phyloP scores from a whole-genome alignment of 1,140 invertebrate species.

The Ceratoteleas bidentatus region DNA sequence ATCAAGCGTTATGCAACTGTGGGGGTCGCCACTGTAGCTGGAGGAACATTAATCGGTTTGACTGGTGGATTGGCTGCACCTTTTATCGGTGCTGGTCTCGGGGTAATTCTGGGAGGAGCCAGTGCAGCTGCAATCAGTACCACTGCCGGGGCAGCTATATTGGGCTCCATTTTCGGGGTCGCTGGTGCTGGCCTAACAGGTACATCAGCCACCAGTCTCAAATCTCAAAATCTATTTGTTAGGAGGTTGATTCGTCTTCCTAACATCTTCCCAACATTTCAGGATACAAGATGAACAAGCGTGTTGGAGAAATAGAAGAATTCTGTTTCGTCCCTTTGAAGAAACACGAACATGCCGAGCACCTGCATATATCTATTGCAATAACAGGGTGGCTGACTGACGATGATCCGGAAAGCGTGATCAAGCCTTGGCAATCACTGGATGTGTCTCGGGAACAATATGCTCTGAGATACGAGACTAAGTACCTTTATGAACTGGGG shows the following conservation, averaged over 20 bases:
- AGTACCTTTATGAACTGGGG: conserved; percentile 86
- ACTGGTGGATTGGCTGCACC: conserved; percentile 87
- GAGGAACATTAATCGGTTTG: conserved; percentile 85
- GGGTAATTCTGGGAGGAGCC: conserved; percentile 82
- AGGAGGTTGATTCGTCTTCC: too few relatives aligned
- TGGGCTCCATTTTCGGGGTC: conserved; percentile 86
- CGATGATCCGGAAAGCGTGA: conserved; percentile 79
- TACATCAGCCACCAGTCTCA: conserved; percentile 47
- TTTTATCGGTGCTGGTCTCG: conserved; percentile 85
- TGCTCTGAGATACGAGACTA: conserved; percentile 86
- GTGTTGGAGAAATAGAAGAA: conserved; percentile 87
- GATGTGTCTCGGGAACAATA: conserved; percentile 86
- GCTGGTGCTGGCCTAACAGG: conserved; percentile 86
- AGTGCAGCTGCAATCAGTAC: conserved; percentile 84
- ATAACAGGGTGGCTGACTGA: conserved; percentile 86
- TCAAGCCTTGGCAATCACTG: conserved; percentile 84
- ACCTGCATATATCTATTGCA: conserved; percentile 85
- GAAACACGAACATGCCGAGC: conserved; percentile 69
- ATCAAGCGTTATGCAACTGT: conserved; percentile 85
- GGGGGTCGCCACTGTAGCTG: conserved; percentile 85
- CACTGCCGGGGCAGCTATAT: conserved; percentile 84
- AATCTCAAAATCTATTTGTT: too few relatives aligned
- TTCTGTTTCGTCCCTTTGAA: conserved; percentile 85
- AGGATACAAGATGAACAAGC: conserved; percentile 88
- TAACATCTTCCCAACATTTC: not conserved